Percentiles rank a stretch among this genome's conserved stretches.
Evolutionary conservation across 2,888 invertebrate genomes (phyloP).

Genomic region (Argyresthia albistria): DNA sequence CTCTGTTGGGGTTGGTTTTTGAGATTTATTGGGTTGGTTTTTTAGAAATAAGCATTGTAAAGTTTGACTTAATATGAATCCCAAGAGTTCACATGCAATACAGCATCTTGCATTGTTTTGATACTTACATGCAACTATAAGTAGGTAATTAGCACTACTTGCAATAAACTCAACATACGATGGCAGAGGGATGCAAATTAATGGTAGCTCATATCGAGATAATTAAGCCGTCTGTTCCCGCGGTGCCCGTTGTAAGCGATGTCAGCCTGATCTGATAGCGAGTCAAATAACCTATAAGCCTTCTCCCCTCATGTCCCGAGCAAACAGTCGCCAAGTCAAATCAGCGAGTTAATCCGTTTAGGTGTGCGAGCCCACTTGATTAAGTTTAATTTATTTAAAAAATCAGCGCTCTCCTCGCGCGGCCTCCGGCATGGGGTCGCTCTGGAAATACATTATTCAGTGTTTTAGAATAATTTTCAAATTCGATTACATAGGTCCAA

Average conservation of each 20-base stretch:
- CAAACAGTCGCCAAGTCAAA: conserved; percentile 65
- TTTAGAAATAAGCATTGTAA: too few species aligned
- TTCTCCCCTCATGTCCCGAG: conserved; percentile 46
- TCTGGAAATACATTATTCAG: conserved; percentile 69
- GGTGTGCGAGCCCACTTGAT: conserved; percentile 72
- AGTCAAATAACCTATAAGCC: conserved; percentile 54
- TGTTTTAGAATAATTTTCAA: conserved; percentile 74
- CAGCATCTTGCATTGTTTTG: too few species aligned
- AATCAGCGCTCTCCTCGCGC: conserved; percentile 56
- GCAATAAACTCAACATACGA: too few species aligned
- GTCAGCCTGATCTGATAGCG: conserved; percentile 27
- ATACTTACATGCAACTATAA: too few species aligned
- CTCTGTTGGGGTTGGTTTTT: neutral
- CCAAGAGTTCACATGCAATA: too few species aligned
- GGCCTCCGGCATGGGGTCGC: conserved; percentile 61
- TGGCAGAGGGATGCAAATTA: neutral
- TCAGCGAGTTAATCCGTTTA: conserved; percentile 72
- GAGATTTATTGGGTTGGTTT: too few species aligned
- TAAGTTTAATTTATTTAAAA: conserved; percentile 72
- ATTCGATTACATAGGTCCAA: conserved; percentile 73
- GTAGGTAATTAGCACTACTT: too few species aligned
- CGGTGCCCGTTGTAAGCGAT: neutral
- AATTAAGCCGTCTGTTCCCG: neutral
- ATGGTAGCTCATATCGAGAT: neutral
- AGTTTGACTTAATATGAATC: too few species aligned